A percentile compares a stretch with the other conserved stretches of the same genome.
phyloP scores from a whole-genome alignment of 2,888 invertebrate genomes.

The Helleia helle region DNA sequence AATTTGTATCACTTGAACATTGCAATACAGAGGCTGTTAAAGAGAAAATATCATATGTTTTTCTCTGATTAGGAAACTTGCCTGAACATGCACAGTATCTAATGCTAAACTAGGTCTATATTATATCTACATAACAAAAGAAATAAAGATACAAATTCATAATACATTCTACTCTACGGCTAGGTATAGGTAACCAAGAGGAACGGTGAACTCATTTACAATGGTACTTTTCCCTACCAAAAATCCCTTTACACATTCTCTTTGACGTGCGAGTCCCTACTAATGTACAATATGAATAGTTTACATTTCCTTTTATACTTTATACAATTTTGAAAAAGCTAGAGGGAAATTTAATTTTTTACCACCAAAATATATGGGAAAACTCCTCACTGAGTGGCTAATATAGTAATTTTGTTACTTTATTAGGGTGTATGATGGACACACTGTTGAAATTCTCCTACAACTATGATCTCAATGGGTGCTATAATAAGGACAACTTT shows the following conservation, averaged over 20 bases:
- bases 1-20: too few relatives aligned
- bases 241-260: not conserved
- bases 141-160: too few relatives aligned
- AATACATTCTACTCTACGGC: too few relatives aligned
- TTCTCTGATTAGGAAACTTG: too few relatives aligned
- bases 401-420: slow-evolving; percentile 3
- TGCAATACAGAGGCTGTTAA: too few relatives aligned
- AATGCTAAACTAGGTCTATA: too few relatives aligned
- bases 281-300: not conserved
- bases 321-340: not conserved
- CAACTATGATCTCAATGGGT: not conserved
- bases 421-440: slow-evolving; percentile 7
- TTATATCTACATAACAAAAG: too few relatives aligned
- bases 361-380: not conserved
- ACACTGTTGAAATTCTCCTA: not conserved
- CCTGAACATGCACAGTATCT: too few relatives aligned
- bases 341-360: not conserved
- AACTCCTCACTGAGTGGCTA: not conserved
- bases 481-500: not conserved
- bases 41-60: too few relatives aligned
- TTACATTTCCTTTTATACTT: not conserved
- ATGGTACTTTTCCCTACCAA: too few relatives aligned
- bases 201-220: too few relatives aligned
- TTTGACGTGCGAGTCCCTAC: not conserved
- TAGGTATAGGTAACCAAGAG: too few relatives aligned